Percentiles rank a stretch among this genome's conserved stretches.
Conservation (phyloP, 2,113 vertebrate species). For the Cryptomyrus ogoouensis region DNA sequence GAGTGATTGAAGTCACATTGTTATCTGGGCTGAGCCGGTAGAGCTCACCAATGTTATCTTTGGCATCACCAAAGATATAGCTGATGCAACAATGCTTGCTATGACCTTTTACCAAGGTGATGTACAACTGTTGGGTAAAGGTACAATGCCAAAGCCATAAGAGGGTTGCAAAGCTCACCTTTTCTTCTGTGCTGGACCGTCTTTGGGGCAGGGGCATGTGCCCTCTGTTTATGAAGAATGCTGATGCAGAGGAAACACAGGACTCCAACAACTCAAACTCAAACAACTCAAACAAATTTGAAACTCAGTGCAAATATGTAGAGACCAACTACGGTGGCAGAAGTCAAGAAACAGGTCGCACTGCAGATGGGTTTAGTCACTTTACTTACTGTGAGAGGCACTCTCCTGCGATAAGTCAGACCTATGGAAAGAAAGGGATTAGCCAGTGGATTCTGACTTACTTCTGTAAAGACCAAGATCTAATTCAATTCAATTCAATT, state of each 20-base stretch:
- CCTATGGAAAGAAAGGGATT: not conserved
- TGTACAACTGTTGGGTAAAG: not conserved
- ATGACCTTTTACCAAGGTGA: not conserved
- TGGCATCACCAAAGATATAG: not conserved
- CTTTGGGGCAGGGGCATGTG: slow-evolving; percentile 33
- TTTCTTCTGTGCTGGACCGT: slow-evolving; percentile 34
- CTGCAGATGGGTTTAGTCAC: not conserved
- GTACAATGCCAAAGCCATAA: not conserved
- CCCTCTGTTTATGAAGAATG: not conserved
- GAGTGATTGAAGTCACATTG: not conserved
- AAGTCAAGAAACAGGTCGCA: not conserved
- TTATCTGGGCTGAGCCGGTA: not conserved
- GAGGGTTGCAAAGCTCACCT: slow-evolving; percentile 36
- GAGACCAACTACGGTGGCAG: not conserved
- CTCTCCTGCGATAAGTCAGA: not conserved
- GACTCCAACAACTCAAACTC: not conserved
- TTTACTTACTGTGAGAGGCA: not conserved
- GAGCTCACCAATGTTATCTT: too few relatives aligned
- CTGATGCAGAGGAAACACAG: not conserved
- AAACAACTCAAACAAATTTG: not conserved
- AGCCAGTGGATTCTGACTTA: not conserved
- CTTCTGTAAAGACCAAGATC: not conserved
- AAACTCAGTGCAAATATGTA: not conserved
- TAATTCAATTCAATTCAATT: not conserved
- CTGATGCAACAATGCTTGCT: not conserved